phyloP scores from a whole-genome alignment of 2,888 invertebrate species.

The Rhagonycha fulva region DNA sequence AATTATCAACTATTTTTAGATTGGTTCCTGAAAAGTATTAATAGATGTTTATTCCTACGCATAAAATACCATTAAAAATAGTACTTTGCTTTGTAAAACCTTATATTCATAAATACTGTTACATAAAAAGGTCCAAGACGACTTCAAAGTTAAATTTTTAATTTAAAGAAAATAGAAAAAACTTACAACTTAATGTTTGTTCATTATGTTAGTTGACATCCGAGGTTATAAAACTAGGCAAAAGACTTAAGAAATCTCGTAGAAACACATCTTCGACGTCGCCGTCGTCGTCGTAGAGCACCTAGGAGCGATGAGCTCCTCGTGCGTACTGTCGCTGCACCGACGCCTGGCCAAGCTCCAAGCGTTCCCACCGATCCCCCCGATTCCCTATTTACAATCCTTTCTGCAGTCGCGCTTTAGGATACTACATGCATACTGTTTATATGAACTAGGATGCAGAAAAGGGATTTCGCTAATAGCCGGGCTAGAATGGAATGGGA shows the following conservation, averaged over 20 bases:
- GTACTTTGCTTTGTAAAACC: constrained; percentile 10
- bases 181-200: constrained; percentile 17
- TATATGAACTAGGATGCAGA: constrained; percentile 31
- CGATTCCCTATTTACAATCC: constrained; percentile 25
- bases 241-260: constrained; percentile 17
- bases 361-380: constrained; percentile 40
- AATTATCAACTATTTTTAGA: constrained; percentile 39
- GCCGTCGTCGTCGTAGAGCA: constrained; percentile 28
- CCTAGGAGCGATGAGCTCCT: constrained; percentile 46
- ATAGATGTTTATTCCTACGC: constrained; percentile 36
- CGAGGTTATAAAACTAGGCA: constrained; percentile 17
- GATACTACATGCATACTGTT: constrained; percentile 36
- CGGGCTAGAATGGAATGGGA: constrained; percentile 26
- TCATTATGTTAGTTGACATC: constrained; percentile 24
- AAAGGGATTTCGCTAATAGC: constrained; percentile 15
- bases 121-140: not conserved
- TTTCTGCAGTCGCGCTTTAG: constrained; percentile 38
- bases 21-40: constrained; percentile 37
- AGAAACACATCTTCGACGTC: constrained; percentile 33
- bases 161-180: not conserved
- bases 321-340: constrained; percentile 52
- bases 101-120: not conserved
- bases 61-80: constrained; percentile 29
- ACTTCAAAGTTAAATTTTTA: not conserved
- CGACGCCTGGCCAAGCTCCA: constrained; percentile 51